Evolutionary conservation across 2,797 vertebrate species (phyloP).

Genomic region (Yasuhikotakia modesta): DNA sequence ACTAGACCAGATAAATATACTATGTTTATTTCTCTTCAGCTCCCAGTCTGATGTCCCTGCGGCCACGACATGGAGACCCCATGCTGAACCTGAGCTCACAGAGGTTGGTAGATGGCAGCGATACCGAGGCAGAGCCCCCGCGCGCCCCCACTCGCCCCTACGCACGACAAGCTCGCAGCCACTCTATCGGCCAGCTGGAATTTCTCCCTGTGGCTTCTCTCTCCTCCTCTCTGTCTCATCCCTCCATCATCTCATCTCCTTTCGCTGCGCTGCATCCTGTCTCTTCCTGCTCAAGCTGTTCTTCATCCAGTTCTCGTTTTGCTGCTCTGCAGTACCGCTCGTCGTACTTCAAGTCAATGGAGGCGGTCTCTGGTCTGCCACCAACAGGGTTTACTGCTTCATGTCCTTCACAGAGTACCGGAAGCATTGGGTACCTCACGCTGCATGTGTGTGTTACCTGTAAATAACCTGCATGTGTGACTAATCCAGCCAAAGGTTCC

Average conservation of each 20-base stretch:
- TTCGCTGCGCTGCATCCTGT: conserved; percentile 8
- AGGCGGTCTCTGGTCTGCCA: conserved; percentile 56
- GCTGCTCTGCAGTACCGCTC: conserved; percentile 63
- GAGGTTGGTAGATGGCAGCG: conserved; percentile 89
- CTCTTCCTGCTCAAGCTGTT: conserved; percentile 35
- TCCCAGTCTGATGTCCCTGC: conserved; percentile 80
- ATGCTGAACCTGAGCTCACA: conserved; percentile 80
- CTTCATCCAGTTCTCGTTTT: conserved; percentile 50
- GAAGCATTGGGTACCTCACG: conserved; percentile 68
- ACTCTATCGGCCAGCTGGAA: conserved; percentile 81
- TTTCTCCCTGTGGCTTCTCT: conserved; percentile 71
- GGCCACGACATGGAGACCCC: conserved; percentile 84
- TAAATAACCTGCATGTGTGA: background rate
- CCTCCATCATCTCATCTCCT: conserved; percentile 63
- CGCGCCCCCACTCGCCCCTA: conserved; percentile 66
- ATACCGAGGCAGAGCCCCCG: conserved; percentile 27
- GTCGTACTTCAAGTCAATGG: conserved; percentile 59
- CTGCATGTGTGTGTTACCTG: background rate
- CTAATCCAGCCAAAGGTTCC: background rate
- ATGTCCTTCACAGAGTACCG: conserved; percentile 47
- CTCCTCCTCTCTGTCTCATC: conserved; percentile 71
- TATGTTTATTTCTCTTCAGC: conserved; percentile 69
- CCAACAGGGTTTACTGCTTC: conserved; percentile 53
- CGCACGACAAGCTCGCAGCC: conserved; percentile 81
- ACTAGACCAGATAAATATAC: background rate